Evolutionary conservation across 1,140 invertebrate species (phyloP).

Genomic region (Drepana arcuata): DNA sequence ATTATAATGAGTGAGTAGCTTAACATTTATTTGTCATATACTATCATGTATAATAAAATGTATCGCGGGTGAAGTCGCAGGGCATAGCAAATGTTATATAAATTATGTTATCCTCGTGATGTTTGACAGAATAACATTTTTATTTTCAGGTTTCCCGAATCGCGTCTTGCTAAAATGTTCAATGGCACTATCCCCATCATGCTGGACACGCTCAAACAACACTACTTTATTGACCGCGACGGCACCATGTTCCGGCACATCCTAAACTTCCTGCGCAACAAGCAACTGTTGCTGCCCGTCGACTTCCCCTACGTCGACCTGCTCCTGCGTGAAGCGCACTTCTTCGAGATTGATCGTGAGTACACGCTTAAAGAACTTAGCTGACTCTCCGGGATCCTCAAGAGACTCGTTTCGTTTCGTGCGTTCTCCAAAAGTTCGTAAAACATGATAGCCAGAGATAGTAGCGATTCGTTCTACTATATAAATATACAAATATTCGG

Average conservation of each 20-base stretch:
- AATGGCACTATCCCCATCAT: conserved; percentile 98
- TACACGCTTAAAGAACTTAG: conserved; percentile 23
- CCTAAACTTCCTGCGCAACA: conserved; percentile 95
- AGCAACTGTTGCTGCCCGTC: conserved; percentile 87
- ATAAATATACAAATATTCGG: too few species aligned
- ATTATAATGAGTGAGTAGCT: too few species aligned
- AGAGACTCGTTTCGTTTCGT: too few species aligned
- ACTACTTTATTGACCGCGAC: conserved; percentile 98
- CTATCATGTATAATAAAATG: too few species aligned
- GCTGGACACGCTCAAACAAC: conserved; percentile 95
- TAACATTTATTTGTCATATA: too few species aligned
- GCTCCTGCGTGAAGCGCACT: conserved; percentile 92
- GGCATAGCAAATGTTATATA: too few species aligned
- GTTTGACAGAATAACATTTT: too few species aligned
- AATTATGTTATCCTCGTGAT: too few species aligned
- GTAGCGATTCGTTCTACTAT: too few species aligned
- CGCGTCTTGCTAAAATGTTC: conserved; percentile 92
- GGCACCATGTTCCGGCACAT: conserved; percentile 97
- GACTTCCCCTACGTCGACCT: conserved; percentile 92
- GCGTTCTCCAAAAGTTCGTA: too few species aligned
- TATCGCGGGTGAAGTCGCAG: too few species aligned
- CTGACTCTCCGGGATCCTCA: background rate
- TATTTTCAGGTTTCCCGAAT: conserved; percentile 89
- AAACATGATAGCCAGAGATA: too few species aligned
- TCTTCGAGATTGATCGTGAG: conserved; percentile 93